Evolutionary conservation across 2,888 invertebrate genomes (phyloP), one percentile per base, ranked within the genome.

Genomic region (Metellina segmentata): DNA sequence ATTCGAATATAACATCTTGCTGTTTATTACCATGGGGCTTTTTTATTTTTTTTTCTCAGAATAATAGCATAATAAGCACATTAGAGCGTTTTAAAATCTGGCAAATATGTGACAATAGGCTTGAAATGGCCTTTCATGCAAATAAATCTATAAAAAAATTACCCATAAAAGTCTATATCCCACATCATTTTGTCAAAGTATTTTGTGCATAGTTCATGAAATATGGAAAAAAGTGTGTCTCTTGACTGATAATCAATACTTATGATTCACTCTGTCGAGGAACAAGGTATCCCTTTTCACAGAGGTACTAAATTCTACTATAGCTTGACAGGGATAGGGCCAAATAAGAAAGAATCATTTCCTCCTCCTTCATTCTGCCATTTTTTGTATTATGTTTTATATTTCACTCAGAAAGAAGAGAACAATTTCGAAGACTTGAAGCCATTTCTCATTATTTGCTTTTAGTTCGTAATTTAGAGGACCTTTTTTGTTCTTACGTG

Each of bases 231-330:
- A 85, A 70, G 11, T 20, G 49, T 83, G 20, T 86, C 51, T 20
- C 16, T 16, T 91, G 89, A 92, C 82, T 79, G 86, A 87, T 90
- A 92, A 92, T 92, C 89, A 90, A 92, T 92, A 92, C 89, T 77
- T 92, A 92, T 92, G 92, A 89, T 90, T 89, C 89, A 82, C 69
- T 81, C 82, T 52, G 51, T 8, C 78, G 20, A 13, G 11, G 74
- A 72, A 92, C 92, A 92, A 82, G 89, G 86, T 86, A 92, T 92
- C 78, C 85, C 92, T 92, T 92, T 92, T 81, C 82, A 48, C 72
- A 11, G 8, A 6, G 89, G 77, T 19, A 70, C 81, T 92, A 92
- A 92, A 92, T 92, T 86, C 81, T 90, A 86, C 86, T 89, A 49
- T 91, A 78, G n/a, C 53, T 51, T 91, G 91, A 87, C 91, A 91